A percentile compares a stretch with the other conserved stretches of the same genome.
These are phyloP conservation scores for Acanthosepion esculentum DNA, from an alignment of 2,888 invertebrate genomes.

Conservation along the genomic window DNA sequence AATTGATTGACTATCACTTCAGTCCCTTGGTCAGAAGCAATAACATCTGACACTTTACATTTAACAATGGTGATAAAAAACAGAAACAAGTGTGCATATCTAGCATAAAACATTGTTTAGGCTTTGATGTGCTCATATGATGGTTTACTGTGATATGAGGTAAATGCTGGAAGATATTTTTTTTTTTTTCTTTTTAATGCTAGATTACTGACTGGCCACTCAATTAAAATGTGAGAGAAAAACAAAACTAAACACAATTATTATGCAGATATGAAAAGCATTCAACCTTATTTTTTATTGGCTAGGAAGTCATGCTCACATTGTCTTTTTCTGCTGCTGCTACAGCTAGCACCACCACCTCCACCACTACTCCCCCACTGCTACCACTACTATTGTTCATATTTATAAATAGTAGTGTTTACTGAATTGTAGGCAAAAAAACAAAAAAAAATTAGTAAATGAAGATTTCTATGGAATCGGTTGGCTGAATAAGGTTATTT, in stretches of 20 bases:
- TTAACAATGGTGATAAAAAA: not conserved
- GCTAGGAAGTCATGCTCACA: not conserved
- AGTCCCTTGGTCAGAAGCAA: not conserved
- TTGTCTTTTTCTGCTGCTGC: not conserved
- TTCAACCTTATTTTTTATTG: not conserved
- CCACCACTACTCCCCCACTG: not conserved
- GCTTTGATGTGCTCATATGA: constrained; percentile 33
- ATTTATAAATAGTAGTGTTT: not conserved
- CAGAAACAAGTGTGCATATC: not conserved
- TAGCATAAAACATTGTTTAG: not conserved
- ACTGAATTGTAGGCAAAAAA: not conserved
- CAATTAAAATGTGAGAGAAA: not conserved
- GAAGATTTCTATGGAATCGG: not conserved
- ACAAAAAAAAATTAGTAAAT: not conserved
- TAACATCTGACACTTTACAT: not conserved
- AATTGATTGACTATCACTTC: not conserved
- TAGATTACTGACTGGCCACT: not conserved
- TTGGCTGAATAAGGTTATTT: not conserved
- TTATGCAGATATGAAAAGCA: not conserved
- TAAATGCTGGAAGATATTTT: not conserved
- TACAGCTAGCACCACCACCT: not conserved
- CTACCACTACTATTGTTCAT: not conserved
- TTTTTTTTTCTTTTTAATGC: not conserved
- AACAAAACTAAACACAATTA: not conserved
- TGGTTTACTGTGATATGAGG: not conserved